phyloP scores from a whole-genome alignment of 2,797 vertebrate species.

The Lophotriccus pileatus region DNA sequence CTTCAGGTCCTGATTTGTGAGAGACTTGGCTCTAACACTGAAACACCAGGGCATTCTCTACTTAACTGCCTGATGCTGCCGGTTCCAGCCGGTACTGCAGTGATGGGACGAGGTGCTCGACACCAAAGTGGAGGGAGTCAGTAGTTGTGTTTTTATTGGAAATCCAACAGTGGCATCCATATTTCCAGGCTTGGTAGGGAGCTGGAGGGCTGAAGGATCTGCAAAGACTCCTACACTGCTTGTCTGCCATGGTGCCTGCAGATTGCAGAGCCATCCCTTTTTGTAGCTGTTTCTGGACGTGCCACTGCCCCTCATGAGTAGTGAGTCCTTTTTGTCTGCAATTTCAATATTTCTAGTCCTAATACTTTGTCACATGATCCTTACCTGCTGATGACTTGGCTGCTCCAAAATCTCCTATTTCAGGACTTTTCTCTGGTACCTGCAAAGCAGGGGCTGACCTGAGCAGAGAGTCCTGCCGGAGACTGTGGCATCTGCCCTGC shows the following conservation, averaged over 20 bases:
- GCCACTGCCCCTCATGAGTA: neutral
- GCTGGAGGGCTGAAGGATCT: neutral
- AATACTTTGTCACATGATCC: neutral
- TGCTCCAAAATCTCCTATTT: neutral
- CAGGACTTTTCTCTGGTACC: neutral
- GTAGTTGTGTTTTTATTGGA: neutral
- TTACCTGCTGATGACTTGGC: neutral
- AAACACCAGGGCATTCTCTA: neutral
- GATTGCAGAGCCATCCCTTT: neutral
- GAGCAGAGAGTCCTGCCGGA: neutral
- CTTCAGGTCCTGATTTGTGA: neutral
- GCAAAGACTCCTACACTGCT: fast-evolving
- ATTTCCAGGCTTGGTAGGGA: neutral
- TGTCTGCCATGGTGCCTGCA: neutral
- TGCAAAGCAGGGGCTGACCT: neutral
- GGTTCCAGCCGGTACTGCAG: neutral
- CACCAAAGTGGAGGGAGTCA: neutral
- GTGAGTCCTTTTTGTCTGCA: neutral
- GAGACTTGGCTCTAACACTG: neutral
- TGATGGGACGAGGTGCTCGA: neutral
- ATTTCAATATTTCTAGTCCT: neutral
- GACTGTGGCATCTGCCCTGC: neutral
- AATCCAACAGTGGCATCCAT: neutral
- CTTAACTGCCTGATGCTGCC: neutral
- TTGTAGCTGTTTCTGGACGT: neutral